Evolutionary conservation across 2,888 invertebrate genomes (phyloP).

Genomic region (Drosophila buzzatii): DNA sequence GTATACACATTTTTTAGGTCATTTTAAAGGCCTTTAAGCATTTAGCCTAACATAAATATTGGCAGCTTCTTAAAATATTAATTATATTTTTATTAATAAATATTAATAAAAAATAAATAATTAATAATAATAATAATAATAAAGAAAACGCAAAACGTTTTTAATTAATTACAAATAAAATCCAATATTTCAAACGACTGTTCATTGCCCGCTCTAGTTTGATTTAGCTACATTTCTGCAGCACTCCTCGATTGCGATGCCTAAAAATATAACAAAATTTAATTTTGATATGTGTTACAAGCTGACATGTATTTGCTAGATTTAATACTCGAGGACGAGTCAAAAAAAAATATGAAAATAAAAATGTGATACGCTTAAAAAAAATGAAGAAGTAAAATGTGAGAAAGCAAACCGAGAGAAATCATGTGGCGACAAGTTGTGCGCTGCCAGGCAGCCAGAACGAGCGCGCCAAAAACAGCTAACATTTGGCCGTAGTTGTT

Average conservation of each 20-base stretch:
- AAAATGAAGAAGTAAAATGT: constrained; percentile 41
- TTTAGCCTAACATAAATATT: no score
- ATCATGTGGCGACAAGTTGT: constrained; percentile 26
- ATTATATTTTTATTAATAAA: no score
- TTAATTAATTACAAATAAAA: no score
- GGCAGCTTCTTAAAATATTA: no score
- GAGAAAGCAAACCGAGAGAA: constrained; percentile 12
- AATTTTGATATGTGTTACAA: background rate
- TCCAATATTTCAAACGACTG: no score
- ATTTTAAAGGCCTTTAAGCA: no score
- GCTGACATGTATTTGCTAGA: constrained; percentile 22
- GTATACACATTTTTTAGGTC: no score
- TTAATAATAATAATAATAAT: no score
- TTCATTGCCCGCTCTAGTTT: no score
- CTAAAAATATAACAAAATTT: background rate
- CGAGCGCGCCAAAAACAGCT: constrained; percentile 9
- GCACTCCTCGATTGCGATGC: background rate
- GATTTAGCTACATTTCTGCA: background rate
- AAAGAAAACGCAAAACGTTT: no score
- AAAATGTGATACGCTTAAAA: constrained; percentile 23
- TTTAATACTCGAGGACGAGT: constrained; percentile 30
- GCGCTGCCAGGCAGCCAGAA: constrained; percentile 23
- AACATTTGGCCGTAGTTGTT: constrained; percentile 24
- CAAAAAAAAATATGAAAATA: background rate
- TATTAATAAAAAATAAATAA: no score